Conservation (phyloP, 2,888 invertebrate genomes). For the Pterobdella sp. region DNA sequence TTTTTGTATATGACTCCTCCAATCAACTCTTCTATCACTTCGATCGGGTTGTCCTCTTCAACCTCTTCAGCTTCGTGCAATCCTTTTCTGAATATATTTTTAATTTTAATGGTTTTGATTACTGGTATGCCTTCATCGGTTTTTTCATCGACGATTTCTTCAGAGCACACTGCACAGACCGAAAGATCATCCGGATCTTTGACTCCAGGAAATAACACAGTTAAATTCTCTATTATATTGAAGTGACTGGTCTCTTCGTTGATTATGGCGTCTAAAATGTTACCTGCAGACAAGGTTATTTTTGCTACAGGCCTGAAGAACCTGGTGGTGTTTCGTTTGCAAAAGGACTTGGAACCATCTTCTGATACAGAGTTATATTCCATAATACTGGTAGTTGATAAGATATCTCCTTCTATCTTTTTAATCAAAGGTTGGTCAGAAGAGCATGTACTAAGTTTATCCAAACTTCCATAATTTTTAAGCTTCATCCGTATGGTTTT, state of each 20-base stretch:
- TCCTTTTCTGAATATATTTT: slow-evolving; percentile 1
- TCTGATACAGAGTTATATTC: slow-evolving; percentile 20
- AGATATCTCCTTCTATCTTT: slow-evolving; percentile 29
- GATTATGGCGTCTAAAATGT: slow-evolving; percentile 19
- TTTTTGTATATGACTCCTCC: slow-evolving; percentile 8
- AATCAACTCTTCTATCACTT: slow-evolving; percentile 18
- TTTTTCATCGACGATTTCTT: slow-evolving; percentile 26
- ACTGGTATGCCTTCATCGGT: slow-evolving; percentile 23
- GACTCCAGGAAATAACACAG: slow-evolving; percentile 26
- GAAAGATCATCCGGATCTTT: slow-evolving; percentile 18
- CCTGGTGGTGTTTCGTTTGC: slow-evolving; percentile 26
- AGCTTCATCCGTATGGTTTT: slow-evolving; percentile 30
- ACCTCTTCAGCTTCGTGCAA: slow-evolving; percentile 5
- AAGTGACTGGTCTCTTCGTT: slow-evolving; percentile 23
- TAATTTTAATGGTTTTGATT: slow-evolving; percentile 13
- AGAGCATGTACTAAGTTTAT: background rate
- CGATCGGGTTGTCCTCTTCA: background rate
- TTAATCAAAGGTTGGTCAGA: slow-evolving; percentile 5
- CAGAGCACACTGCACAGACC: slow-evolving; percentile 17
- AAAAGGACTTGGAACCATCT: slow-evolving; percentile 24
- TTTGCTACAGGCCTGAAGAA: slow-evolving; percentile 30
- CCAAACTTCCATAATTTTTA: background rate
- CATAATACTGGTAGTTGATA: slow-evolving; percentile 10
- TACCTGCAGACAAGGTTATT: slow-evolving; percentile 25
- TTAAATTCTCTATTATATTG: slow-evolving; percentile 27